Evolutionary conservation across 2,888 invertebrate genomes (phyloP).

Genomic region (Teleogryllus oceanicus): DNA sequence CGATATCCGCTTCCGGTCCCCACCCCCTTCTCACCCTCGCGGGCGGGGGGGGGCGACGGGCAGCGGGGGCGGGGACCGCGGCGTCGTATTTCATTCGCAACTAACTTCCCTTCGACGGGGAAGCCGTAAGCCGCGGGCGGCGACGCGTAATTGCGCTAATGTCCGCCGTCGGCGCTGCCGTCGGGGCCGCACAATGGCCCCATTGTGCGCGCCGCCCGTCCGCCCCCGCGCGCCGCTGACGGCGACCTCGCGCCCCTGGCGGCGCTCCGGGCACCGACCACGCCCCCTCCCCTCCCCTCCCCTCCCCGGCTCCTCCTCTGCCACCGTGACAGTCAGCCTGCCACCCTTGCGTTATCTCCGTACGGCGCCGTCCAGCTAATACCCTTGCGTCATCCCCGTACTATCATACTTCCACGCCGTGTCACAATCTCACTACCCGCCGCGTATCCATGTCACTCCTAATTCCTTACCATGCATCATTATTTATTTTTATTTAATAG

Average conservation of each 20-base stretch:
- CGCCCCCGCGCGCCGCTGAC: not conserved
- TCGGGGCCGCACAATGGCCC: not conserved
- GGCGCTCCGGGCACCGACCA: not conserved
- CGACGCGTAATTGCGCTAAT: constrained; percentile 9
- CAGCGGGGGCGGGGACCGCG: not conserved
- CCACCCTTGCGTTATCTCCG: no score
- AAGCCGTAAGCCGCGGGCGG: not conserved
- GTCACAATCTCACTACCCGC: no score
- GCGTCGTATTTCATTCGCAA: not conserved
- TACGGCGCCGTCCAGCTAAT: no score
- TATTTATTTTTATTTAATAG: no score
- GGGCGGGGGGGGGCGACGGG: no score
- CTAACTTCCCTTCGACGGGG: not conserved
- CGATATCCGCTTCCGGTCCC: no score
- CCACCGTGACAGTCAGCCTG: no score
- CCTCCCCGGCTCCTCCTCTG: not conserved
- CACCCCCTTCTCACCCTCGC: no score
- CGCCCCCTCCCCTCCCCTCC: not conserved
- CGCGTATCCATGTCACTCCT: no score
- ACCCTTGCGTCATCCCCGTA: no score
- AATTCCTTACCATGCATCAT: no score
- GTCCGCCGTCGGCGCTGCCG: not conserved
- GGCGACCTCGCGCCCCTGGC: not conserved
- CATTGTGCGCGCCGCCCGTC: not conserved
- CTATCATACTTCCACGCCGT: no score